Evolutionary conservation across 2,797 vertebrate genomes (phyloP).

Genomic region (Hydrocynus forskahlii): DNA sequence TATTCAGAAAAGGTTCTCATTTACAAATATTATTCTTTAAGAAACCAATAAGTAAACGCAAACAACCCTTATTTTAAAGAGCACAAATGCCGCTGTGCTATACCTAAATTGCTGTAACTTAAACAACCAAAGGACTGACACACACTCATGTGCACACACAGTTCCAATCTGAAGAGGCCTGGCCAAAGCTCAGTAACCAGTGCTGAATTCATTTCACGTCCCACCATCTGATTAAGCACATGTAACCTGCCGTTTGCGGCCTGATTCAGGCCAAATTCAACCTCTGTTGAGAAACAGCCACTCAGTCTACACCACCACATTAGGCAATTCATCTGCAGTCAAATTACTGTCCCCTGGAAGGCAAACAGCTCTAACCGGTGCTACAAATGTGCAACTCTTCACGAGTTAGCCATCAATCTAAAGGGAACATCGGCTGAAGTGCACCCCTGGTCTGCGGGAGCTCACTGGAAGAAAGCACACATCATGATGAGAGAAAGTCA

Average conservation of each 20-base stretch:
- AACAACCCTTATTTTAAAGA: too few species aligned
- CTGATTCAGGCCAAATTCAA: not conserved
- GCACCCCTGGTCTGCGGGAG: constrained; percentile 20
- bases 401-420: not conserved
- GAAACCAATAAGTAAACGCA: too few species aligned
- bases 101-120: too few species aligned
- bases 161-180: not conserved
- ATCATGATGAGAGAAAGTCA: not conserved
- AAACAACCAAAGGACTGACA: too few species aligned
- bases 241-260: not conserved
- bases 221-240: not conserved
- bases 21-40: too few species aligned
- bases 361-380: not conserved
- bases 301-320: not conserved
- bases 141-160: not conserved
- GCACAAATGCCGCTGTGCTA: not conserved
- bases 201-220: not conserved
- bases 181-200: not conserved
- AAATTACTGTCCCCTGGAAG: not conserved
- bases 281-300: not conserved
- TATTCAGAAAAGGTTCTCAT: too few species aligned
- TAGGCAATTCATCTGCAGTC: not conserved
- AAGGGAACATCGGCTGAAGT: not conserved
- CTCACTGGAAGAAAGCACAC: constrained; percentile 8
- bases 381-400: not conserved